These are phyloP conservation scores for Botia kubotai DNA, from an alignment of 2,797 vertebrate genomes.

Conservation along the genomic window DNA sequence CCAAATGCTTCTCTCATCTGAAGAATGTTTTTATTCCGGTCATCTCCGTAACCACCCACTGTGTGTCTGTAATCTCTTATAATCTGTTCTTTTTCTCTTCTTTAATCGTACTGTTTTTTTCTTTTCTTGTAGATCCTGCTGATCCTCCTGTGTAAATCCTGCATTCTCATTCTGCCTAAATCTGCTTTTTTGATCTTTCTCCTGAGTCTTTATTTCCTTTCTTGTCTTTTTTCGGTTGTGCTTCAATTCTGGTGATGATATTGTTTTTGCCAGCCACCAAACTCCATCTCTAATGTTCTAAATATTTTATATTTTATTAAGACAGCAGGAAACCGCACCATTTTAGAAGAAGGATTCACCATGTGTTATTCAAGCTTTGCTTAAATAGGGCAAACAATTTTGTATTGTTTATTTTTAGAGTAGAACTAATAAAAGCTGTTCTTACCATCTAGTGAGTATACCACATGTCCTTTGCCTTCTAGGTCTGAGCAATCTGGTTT, in stretches of 20 bases:
- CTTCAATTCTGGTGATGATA: constrained; percentile 3
- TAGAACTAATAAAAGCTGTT: background rate
- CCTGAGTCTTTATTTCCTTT: constrained; percentile 11
- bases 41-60: constrained; percentile 41
- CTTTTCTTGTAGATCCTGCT: constrained; percentile 32
- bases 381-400: background rate
- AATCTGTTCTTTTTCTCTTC: constrained; percentile 69
- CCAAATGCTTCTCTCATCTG: constrained; percentile 26
- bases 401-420: background rate
- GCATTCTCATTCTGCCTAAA: constrained; percentile 35
- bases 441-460: constrained; percentile 48
- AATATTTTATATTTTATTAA: background rate
- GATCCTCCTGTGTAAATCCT: constrained; percentile 35
- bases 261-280: background rate
- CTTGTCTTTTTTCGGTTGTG: constrained; percentile 3
- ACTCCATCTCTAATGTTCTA: background rate
- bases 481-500: background rate
- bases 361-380: background rate
- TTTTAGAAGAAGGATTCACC: background rate
- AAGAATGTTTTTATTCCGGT: constrained; percentile 46
- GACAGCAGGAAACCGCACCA: background rate
- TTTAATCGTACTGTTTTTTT: constrained; percentile 56
- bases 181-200: background rate
- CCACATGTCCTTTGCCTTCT: constrained; percentile 24
- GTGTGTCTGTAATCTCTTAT: constrained; percentile 56